Evolutionary conservation across 2,888 invertebrate species (phyloP).

Genomic region (Calliopum simillimum): DNA sequence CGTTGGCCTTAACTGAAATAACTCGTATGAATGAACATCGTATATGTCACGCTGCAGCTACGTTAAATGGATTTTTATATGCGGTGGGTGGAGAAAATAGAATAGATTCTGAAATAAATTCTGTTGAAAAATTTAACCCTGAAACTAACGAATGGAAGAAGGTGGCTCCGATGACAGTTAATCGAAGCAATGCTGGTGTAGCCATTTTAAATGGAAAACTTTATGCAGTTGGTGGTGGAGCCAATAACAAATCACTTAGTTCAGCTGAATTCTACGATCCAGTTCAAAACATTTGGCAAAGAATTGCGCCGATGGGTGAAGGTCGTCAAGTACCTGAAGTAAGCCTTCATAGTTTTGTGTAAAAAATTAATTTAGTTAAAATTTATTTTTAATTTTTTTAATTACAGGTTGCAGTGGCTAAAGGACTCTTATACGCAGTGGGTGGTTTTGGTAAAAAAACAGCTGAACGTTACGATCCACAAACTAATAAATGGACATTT

Average conservation of each 20-base stretch:
- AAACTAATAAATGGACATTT: slow-evolving; percentile 84
- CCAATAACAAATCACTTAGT: too few relatives aligned
- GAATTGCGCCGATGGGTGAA: slow-evolving; percentile 87
- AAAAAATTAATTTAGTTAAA: neutral
- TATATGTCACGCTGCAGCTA: slow-evolving; percentile 83
- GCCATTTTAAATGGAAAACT: slow-evolving; percentile 85
- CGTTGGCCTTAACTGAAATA: slow-evolving; percentile 82
- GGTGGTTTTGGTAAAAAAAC: slow-evolving; percentile 95
- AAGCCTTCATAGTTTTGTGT: slow-evolving; percentile 51
- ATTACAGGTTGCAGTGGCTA: slow-evolving; percentile 78
- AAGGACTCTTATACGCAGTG: slow-evolving; percentile 89
- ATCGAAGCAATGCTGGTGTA: slow-evolving; percentile 87
- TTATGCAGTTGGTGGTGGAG: slow-evolving; percentile 92
- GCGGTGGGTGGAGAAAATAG: slow-evolving; percentile 95
- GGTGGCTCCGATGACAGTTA: slow-evolving; percentile 89
- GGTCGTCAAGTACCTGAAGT: slow-evolving; percentile 91
- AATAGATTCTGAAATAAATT: slow-evolving; percentile 87
- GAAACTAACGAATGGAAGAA: slow-evolving; percentile 88
- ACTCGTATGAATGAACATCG: slow-evolving; percentile 92
- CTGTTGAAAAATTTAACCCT: slow-evolving; percentile 94
- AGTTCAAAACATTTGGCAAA: slow-evolving; percentile 79
- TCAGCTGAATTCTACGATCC: slow-evolving; percentile 90
- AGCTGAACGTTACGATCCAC: slow-evolving; percentile 85
- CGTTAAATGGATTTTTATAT: slow-evolving; percentile 84
- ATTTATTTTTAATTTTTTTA: too few relatives aligned